phyloP scores from a whole-genome alignment of 2,888 invertebrate species.

The Mythimna pallens region DNA sequence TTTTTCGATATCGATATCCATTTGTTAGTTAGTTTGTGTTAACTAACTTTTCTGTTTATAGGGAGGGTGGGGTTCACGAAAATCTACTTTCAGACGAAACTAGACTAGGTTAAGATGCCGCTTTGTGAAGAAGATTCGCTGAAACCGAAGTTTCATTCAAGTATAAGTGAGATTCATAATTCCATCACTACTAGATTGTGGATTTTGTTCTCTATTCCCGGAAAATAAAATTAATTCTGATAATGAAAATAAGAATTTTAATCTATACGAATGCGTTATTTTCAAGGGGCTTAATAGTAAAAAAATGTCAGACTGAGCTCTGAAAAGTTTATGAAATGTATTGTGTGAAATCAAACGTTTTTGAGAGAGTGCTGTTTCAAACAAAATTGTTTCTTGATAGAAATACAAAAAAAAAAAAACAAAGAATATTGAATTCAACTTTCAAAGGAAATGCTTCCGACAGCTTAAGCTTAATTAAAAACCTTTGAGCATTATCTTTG shows the following conservation, averaged over 20 bases:
- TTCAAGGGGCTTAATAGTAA: neutral
- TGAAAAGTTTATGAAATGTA: neutral
- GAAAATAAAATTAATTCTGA: neutral
- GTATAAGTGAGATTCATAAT: slow-evolving; percentile 20
- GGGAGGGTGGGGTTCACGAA: slow-evolving; percentile 39
- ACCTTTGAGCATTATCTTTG: slow-evolving; percentile 27
- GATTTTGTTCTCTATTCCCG: neutral
- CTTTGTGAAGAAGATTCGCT: slow-evolving; percentile 41
- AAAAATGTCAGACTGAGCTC: neutral
- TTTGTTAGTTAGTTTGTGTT: slow-evolving; percentile 8
- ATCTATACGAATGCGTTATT: neutral
- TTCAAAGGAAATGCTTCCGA: slow-evolving; percentile 23
- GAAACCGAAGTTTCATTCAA: slow-evolving; percentile 23
- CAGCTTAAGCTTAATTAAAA: slow-evolving; percentile 49
- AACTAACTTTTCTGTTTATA: slow-evolving; percentile 46
- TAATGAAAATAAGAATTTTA: neutral
- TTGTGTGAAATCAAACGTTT: neutral
- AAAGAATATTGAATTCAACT: neutral
- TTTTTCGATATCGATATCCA: neutral
- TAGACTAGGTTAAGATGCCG: slow-evolving; percentile 35
- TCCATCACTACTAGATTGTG: slow-evolving; percentile 10
- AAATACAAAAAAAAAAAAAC: neutral
- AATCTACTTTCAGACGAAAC: slow-evolving; percentile 50
- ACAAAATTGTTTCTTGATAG: neutral
- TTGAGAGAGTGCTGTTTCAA: neutral